Conservation (phyloP, 2,888 invertebrate species). For the Pseudococcus longispinus region DNA sequence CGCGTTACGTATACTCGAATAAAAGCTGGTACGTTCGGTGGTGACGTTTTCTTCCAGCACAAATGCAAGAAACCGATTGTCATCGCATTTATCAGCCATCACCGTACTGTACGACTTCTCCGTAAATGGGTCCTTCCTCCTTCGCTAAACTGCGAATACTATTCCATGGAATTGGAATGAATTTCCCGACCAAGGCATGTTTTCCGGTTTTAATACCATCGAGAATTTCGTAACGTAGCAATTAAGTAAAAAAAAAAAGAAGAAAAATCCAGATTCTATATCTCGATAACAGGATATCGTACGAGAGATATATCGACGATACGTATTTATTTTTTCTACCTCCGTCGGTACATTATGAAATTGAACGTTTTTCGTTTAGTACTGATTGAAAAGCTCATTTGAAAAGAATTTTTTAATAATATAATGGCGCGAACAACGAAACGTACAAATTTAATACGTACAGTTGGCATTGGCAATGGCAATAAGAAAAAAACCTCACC, state of each 20-base stretch:
- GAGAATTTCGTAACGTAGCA: not conserved
- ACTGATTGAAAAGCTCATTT: not conserved
- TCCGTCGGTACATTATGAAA: not conserved
- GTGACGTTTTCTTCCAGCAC: conserved; percentile 2
- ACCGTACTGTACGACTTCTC: not conserved
- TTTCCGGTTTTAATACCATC: not conserved
- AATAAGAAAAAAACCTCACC: not conserved
- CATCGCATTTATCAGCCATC: conserved; percentile 42
- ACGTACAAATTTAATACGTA: conserved; percentile 2
- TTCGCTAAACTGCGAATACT: not conserved
- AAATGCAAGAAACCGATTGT: conserved; percentile 40
- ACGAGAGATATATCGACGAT: not conserved
- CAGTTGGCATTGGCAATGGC: not conserved
- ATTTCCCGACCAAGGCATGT: not conserved
- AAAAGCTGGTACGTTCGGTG: conserved; percentile 33
- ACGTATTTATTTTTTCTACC: not conserved
- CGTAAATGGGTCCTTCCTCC: not conserved
- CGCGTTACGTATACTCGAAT: conserved; percentile 53
- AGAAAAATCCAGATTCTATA: not conserved
- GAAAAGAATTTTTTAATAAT: conserved; percentile 26
- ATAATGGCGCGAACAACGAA: conserved; percentile 2
- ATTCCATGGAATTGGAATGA: not conserved
- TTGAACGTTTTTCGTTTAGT: not conserved
- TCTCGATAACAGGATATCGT: not conserved
- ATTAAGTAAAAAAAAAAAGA: not conserved